A percentile compares a stretch with the other conserved stretches of the same genome.
These are phyloP conservation scores for Blera fallax DNA, from an alignment of 2,888 invertebrate species.

Conservation along the genomic window DNA sequence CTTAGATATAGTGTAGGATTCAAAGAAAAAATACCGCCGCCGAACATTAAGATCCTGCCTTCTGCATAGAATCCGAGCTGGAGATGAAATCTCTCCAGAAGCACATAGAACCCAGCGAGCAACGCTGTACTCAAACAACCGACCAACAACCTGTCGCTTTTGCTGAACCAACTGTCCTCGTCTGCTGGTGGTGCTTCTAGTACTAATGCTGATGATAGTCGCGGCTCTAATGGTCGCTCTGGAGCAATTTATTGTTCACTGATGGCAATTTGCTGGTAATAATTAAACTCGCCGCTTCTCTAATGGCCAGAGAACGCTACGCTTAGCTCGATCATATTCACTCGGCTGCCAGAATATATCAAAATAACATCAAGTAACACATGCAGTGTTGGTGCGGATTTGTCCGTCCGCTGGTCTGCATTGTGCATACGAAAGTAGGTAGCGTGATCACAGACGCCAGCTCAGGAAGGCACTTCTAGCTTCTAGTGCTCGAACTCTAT, in stretches of 20 bases:
- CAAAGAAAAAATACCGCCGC: conserved; percentile 67
- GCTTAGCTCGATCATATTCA: conserved; percentile 52
- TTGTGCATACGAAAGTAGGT: conserved; percentile 61
- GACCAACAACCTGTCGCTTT: conserved; percentile 50
- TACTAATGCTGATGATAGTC: conserved; percentile 20
- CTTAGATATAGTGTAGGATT: conserved; percentile 27
- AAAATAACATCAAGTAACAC: conserved; percentile 52
- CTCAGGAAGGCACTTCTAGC: conserved; percentile 30
- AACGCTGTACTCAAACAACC: conserved; percentile 7
- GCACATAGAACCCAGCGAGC: neutral
- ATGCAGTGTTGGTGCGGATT: conserved; percentile 51
- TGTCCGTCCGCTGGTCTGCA: conserved; percentile 36
- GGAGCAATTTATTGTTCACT: conserved; percentile 58
- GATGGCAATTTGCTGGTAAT: conserved; percentile 70
- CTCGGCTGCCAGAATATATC: conserved; percentile 54
- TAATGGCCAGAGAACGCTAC: conserved; percentile 23
- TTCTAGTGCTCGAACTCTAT: neutral
- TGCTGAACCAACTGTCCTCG: neutral
- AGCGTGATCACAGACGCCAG: conserved; percentile 57
- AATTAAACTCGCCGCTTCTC: conserved; percentile 62
- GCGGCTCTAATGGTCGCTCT: conserved; percentile 40
- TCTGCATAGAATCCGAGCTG: neutral
- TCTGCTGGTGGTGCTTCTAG: neutral
- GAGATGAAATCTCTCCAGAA: conserved; percentile 1
- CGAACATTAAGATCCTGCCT: conserved; percentile 28